Evolutionary conservation across 2,113 vertebrate species (phyloP).

Genomic region (Glaucidium brasilianum): DNA sequence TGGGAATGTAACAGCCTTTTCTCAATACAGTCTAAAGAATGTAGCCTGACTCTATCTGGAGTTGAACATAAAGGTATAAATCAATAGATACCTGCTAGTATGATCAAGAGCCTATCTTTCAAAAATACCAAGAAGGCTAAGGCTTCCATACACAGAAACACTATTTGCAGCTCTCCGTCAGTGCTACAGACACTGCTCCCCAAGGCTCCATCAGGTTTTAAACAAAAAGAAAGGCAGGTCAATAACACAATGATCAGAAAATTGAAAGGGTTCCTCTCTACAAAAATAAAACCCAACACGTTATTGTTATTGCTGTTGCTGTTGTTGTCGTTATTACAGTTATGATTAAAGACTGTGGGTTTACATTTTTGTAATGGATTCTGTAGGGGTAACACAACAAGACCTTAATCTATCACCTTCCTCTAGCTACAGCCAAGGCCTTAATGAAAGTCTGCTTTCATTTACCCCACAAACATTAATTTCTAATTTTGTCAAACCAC

Average conservation of each 20-base stretch:
- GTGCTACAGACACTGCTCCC: conserved; percentile 30
- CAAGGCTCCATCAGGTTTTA: conserved; percentile 41
- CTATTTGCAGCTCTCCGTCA: conserved; percentile 35
- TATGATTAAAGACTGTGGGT: neutral
- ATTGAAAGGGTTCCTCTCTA: conserved; percentile 7
- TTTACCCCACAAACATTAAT: neutral
- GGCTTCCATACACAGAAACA: neutral
- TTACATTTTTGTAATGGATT: neutral
- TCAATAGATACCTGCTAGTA: conserved; percentile 54
- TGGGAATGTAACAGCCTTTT: conserved; percentile 9
- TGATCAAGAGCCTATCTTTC: conserved; percentile 50
- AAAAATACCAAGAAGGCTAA: conserved; percentile 27
- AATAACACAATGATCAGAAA: conserved; percentile 55
- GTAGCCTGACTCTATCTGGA: conserved; percentile 24
- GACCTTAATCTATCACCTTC: neutral
- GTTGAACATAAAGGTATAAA: conserved; percentile 53
- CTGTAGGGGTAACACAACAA: neutral
- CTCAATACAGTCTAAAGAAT: neutral
- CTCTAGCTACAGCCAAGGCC: neutral
- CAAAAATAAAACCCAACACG: neutral
- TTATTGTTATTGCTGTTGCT: neutral
- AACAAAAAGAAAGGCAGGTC: conserved; percentile 54
- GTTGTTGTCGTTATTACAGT: neutral
- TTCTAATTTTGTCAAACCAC: neutral
- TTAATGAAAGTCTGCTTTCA: neutral